Evolutionary conservation across 2,113 vertebrate species (phyloP).

Genomic region (Choloepus hoffmanni): DNA sequence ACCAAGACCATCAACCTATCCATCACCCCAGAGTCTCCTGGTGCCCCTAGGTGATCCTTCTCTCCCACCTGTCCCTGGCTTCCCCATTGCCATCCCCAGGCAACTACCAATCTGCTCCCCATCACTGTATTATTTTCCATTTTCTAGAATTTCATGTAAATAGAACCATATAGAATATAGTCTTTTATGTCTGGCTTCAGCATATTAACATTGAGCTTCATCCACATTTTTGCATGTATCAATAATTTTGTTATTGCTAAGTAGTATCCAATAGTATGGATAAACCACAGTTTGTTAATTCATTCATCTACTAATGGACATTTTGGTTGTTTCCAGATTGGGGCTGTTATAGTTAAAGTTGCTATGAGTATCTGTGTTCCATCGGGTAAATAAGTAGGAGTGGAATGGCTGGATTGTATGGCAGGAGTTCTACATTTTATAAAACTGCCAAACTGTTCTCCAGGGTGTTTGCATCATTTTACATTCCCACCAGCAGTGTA

Average conservation of each 20-base stretch:
- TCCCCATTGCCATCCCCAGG: not conserved
- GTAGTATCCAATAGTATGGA: not conserved
- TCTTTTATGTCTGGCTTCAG: not conserved
- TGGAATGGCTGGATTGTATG: not conserved
- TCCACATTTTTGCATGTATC: not conserved
- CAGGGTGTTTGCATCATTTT: not conserved
- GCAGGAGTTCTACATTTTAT: not conserved
- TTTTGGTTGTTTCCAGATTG: not conserved
- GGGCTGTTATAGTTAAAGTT: not conserved
- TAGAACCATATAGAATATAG: not conserved
- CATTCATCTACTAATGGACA: not conserved
- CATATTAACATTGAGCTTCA: not conserved
- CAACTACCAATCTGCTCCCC: not conserved
- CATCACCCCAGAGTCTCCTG: not conserved
- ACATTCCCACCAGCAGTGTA: not conserved
- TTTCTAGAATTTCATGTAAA: constrained; percentile 22
- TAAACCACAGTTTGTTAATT: not conserved
- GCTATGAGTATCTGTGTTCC: not conserved
- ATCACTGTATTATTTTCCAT: not conserved
- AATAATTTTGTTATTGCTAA: not conserved
- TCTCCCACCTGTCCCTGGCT: not conserved
- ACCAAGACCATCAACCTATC: not conserved
- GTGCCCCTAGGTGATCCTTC: not conserved
- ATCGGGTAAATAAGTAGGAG: not conserved
- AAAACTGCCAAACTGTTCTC: not conserved